A percentile compares a stretch with the other conserved stretches of the same genome.
These are phyloP conservation scores for Rhyacophila brunnea DNA, from an alignment of 1,140 invertebrate species.

Conservation along the genomic window DNA sequence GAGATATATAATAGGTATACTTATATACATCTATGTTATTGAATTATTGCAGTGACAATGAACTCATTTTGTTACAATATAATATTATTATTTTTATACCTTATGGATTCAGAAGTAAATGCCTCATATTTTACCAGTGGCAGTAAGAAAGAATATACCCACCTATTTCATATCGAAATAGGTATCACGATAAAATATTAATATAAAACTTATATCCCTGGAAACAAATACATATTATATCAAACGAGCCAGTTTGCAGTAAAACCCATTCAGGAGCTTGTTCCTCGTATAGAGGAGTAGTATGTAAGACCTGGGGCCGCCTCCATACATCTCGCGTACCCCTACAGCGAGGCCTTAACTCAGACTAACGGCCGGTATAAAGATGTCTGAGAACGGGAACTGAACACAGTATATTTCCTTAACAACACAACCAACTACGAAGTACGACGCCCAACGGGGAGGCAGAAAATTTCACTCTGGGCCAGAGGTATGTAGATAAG, in stretches of 20 bases:
- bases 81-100: too few species aligned
- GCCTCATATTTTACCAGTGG: too few species aligned
- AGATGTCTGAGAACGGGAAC: slow-evolving; percentile 31
- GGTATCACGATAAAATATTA: too few species aligned
- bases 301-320: background rate
- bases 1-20: too few species aligned
- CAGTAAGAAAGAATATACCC: too few species aligned
- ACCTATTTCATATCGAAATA: too few species aligned
- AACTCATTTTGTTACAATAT: too few species aligned
- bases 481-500: too few species aligned
- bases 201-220: background rate
- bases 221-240: slow-evolving; percentile 8
- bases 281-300: slow-evolving; percentile 11
- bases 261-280: slow-evolving; percentile 24
- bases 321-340: slow-evolving; percentile 3
- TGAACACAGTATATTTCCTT: slow-evolving; percentile 29
- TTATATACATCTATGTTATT: too few species aligned
- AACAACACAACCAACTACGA: slow-evolving; percentile 22
- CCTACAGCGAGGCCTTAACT: slow-evolving; percentile 14
- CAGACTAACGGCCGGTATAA: slow-evolving; percentile 33
- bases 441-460: slow-evolving; percentile 26
- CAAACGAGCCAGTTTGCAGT: slow-evolving; percentile 18
- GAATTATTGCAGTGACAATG: too few species aligned
- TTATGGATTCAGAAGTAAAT: too few species aligned
- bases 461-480: slow-evolving; percentile 12